Conservation (phyloP, 2,888 invertebrate species). For the Scaptomyza flava region DNA sequence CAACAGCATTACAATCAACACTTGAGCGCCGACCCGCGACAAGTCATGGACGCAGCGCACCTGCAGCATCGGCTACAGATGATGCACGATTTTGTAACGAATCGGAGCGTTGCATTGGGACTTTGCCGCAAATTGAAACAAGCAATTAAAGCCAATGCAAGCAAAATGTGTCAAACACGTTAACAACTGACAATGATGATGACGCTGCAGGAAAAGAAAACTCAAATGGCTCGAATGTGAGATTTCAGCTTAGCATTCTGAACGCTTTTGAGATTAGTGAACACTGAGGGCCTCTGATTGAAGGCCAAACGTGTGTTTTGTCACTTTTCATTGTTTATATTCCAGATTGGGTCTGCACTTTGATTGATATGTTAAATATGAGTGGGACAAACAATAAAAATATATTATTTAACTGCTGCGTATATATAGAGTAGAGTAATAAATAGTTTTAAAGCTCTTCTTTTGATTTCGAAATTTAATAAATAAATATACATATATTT, state of each 20-base stretch:
- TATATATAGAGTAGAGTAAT: neutral
- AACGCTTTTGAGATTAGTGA: constrained; percentile 25
- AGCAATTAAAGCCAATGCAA: constrained; percentile 53
- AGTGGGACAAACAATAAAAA: neutral
- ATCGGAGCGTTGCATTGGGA: constrained; percentile 47
- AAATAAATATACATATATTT: too few relatives aligned
- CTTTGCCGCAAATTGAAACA: constrained; percentile 33
- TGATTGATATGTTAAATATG: neutral
- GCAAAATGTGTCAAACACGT: constrained; percentile 51
- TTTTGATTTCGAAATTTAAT: too few relatives aligned
- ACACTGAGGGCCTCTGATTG: constrained; percentile 30
- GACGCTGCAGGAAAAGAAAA: constrained; percentile 50
- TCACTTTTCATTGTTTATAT: constrained; percentile 8
- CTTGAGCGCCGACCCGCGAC: constrained; percentile 31
- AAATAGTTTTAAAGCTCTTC: too few relatives aligned
- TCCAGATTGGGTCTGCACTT: neutral
- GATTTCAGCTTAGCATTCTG: constrained; percentile 12
- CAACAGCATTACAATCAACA: constrained; percentile 71
- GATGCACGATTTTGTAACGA: constrained; percentile 56
- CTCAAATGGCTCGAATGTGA: constrained; percentile 3
- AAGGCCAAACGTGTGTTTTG: constrained; percentile 38
- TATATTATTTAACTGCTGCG: neutral
- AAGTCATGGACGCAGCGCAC: constrained; percentile 19
- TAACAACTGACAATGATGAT: constrained; percentile 48
- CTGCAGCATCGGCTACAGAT: constrained; percentile 21